These are phyloP conservation scores for Jaculus jaculus DNA, from an alignment of 2,113 vertebrate genomes.

Conservation along the genomic window DNA sequence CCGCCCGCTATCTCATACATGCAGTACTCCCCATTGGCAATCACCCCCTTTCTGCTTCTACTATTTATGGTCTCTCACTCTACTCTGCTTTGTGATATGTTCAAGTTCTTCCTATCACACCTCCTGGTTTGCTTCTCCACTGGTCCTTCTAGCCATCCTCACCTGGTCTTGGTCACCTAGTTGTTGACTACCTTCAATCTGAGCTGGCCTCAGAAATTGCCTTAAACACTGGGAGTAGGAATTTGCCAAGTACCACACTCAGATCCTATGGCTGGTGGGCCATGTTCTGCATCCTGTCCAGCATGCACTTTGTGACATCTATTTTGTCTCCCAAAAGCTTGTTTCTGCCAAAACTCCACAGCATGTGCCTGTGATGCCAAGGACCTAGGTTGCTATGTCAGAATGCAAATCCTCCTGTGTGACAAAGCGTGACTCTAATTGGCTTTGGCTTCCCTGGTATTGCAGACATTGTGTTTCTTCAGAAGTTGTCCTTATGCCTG, in stretches of 20 bases:
- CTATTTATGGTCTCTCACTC: fast-evolving
- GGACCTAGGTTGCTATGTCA: not conserved
- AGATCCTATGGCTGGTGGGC: not conserved
- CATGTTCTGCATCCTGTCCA: not conserved
- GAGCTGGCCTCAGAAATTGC: not conserved
- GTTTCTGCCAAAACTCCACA: not conserved
- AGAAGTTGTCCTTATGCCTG: not conserved
- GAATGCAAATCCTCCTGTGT: not conserved
- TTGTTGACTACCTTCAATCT: not conserved
- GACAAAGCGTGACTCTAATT: not conserved
- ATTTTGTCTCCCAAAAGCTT: not conserved
- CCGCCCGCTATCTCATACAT: not conserved
- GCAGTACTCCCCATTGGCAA: fast-evolving
- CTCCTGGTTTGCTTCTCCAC: not conserved
- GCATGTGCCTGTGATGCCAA: not conserved
- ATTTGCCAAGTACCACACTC: not conserved
- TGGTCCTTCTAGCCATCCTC: not conserved
- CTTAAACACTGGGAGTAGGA: not conserved
- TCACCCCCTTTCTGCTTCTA: fast-evolving
- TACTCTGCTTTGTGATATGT: not conserved
- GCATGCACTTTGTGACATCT: not conserved
- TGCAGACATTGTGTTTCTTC: conserved; percentile 41
- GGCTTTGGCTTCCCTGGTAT: not conserved
- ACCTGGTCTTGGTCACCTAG: not conserved
- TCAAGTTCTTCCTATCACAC: not conserved